Evolutionary conservation across 2,797 vertebrate genomes (phyloP), one percentile per base, ranked within the genome.

Genomic region (Tolypeutes matacus): DNA sequence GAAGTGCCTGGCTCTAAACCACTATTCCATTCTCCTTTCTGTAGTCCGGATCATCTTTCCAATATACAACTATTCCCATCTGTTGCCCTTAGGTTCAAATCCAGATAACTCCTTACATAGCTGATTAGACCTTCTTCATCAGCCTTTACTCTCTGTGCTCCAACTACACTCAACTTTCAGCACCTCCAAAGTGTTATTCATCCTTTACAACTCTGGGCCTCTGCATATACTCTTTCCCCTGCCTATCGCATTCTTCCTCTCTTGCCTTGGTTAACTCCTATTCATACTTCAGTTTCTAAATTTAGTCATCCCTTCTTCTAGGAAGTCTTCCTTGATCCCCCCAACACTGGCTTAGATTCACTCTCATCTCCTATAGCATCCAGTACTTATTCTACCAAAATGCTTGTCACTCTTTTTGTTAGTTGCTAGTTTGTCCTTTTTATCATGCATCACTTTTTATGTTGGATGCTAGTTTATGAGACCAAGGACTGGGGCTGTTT

Each of bases 201-300:
- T 62, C 31, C 21, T 23, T 56, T 15, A 42, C 31, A 65, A 36
- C 25, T 77, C 75, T 93, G 36, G 36, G 27, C 62, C 39, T 89
- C 88, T 83, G 51, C 23, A 69, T 25, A 18, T 39, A 78, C 29
- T 31, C 29, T 84, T 53, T 53, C 18, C 29, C n/a, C 17, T 70
- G 18, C 31, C 58, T 89, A 46, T 64, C 25, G 81, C 31, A 53
- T 12, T 64, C n/a, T 80, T 62, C 56, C 25, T 93, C 36, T 77
- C 62, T 87, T 94, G 11, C 56, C 64, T 18, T 89, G 49, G 36
- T n/a, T 51, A 72, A 82, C 39, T 90, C 67, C 27, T 62, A 56
- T 46, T 88, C 3, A 31, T 73, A 53, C 56, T 90, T 90, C n/a
- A 13, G 29, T 86, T 95, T 93, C 42, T 81, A 92, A 69, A 29